Percentiles rank a stretch among this genome's conserved stretches.
Evolutionary conservation across 2,113 vertebrate species (phyloP).

Genomic region (Plecturocebus donacophilus): DNA sequence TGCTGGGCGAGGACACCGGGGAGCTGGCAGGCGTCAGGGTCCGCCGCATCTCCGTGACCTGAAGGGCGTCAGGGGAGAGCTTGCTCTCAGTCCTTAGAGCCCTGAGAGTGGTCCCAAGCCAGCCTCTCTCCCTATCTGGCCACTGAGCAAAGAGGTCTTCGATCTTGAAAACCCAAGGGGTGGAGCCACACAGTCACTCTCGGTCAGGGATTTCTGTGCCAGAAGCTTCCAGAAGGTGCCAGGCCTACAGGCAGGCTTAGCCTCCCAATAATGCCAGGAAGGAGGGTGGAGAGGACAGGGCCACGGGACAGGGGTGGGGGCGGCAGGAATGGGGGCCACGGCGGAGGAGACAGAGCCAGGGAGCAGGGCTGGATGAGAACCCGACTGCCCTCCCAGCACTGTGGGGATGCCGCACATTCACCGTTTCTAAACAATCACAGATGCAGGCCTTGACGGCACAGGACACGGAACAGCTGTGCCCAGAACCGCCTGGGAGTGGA

Average conservation of each 20-base stretch:
- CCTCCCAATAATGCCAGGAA: accelerated
- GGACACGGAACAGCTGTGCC: neutral
- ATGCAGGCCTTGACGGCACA: accelerated
- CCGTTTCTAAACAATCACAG: neutral
- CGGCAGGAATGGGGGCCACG: neutral
- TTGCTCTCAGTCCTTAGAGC: neutral
- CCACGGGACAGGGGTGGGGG: neutral
- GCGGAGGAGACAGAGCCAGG: neutral
- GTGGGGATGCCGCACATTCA: accelerated
- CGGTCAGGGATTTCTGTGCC: neutral
- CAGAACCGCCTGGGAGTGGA: neutral
- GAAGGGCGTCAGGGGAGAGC: neutral
- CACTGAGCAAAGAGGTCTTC: neutral
- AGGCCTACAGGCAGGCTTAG: neutral
- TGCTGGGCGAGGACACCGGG: slow-evolving; percentile 97
- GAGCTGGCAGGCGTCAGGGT: slow-evolving; percentile 96
- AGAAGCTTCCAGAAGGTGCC: neutral
- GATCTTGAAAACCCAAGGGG: neutral
- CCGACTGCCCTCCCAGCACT: neutral
- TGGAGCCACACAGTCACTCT: no score
- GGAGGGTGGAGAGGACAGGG: neutral
- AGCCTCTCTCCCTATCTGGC: neutral
- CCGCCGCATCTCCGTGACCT: slow-evolving; percentile 90
- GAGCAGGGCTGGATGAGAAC: neutral
- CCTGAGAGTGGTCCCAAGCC: neutral